Conservation (phyloP, 1,140 invertebrate genomes). For the Dermatophagoides farinae region DNA sequence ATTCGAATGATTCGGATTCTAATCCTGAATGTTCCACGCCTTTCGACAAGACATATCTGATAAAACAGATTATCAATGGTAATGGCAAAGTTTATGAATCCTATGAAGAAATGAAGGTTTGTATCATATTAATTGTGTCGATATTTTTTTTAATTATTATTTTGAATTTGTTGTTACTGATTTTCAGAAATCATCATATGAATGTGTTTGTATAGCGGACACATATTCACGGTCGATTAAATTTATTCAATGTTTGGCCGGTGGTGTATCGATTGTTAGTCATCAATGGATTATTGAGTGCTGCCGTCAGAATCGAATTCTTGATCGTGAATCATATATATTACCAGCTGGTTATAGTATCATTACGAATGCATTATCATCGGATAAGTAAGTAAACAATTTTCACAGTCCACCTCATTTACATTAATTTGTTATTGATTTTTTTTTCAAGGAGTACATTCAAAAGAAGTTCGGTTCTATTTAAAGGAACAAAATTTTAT, state of each 20-base stretch:
- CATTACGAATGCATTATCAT: constrained; percentile 20
- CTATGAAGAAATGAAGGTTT: constrained; percentile 22
- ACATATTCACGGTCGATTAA: constrained; percentile 26
- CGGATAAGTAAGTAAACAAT: constrained; percentile 1
- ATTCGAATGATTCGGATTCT: neutral
- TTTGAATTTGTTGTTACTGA: neutral
- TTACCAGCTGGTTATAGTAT: constrained; percentile 26
- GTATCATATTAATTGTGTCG: constrained; percentile 1
- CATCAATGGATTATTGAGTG: constrained; percentile 27
- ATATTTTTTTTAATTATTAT: neutral
- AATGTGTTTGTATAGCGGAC: constrained; percentile 24
- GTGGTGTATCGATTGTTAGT: constrained; percentile 25
- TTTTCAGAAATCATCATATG: constrained; percentile 4
- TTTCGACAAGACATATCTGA: constrained; percentile 25
- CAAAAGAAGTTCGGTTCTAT: constrained; percentile 17
- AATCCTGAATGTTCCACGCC: constrained; percentile 10
- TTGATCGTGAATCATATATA: constrained; percentile 22
- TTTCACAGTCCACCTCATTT: neutral
- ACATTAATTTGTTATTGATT: neutral
- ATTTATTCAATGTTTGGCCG: constrained; percentile 27
- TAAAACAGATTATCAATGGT: constrained; percentile 21
- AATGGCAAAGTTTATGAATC: constrained; percentile 24
- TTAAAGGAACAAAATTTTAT: constrained; percentile 20
- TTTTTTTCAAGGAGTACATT: constrained; percentile 9
- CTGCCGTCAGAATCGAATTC: constrained; percentile 17